Base-by-base conservation (phyloP, 2,113 vertebrate genomes). In the Sylvietta virens region DNA sequence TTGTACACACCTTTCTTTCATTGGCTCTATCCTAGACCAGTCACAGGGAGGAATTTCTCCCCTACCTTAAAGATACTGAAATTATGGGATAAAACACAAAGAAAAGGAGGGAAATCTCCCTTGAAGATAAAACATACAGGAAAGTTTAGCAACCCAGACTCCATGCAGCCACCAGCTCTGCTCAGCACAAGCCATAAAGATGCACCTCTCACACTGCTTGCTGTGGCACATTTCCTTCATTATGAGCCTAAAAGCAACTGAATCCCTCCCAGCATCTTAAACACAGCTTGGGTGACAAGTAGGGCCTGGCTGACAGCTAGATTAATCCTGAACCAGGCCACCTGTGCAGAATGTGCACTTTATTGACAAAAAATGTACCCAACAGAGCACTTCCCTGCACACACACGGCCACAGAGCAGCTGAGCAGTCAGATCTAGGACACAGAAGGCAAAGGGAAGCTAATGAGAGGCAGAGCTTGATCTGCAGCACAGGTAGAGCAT, bases 261-360 rank as follows among this genome's bases (percentile, higher is more conserved):
- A 54, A 60, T 70, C n/a, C 11, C 37, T 39, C 84, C 44, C 86
- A 13, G 86, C 13, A 8, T 40, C 94, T 66, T 33, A 92, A 88
- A 83, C 86, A 53, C 81, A 58, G 71, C 88, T 74, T 37, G 13
- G 67, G 42, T 73, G 71, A 82, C 70, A 92, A 67, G 30, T 11
- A 45, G 19, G 82, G 76, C 86, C 90, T 95, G 88, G 79, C 8
- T 85, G 74, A 90, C 87, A 93, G 15, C 7, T 20, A 45, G 42
- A 90, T 65, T 39, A 56, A 86, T 78, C 88, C 86, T 58, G 66
- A 94, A 86, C 91, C 94, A 96, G 94, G 93, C 90, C 84, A 87
- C 69, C 92, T 72, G 88, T 82, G 94, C 72, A 64, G 93, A 96
- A 92, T 88, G 93, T 95, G 96, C 95, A 96, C 51, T 95, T 97